A percentile compares a stretch with the other conserved stretches of the same genome.
These are phyloP conservation scores for Mus spretus DNA, from an alignment of 2,797 vertebrate species.

Conservation along the genomic window DNA sequence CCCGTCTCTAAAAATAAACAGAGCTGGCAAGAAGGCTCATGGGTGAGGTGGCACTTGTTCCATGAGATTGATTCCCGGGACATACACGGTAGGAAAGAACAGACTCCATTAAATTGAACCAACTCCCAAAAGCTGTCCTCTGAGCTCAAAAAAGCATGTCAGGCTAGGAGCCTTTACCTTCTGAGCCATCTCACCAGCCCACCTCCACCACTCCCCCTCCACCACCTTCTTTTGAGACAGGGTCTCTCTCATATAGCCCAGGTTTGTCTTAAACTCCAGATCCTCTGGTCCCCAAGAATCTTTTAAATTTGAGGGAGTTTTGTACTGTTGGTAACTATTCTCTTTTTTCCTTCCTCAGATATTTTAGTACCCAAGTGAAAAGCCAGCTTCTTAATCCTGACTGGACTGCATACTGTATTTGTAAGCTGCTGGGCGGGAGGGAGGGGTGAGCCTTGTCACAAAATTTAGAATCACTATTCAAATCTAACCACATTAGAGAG, in stretches of 20 bases:
- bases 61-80: background rate
- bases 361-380: conserved; percentile 55
- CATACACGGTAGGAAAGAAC: background rate
- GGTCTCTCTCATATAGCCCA: background rate
- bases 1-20: background rate
- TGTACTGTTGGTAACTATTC: conserved; percentile 18
- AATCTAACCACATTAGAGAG: conserved; percentile 6
- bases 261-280: background rate
- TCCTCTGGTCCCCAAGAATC: background rate
- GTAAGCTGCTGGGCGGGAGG: background rate
- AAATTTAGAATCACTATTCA: conserved; percentile 40
- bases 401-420: conserved; percentile 52
- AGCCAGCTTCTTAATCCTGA: conserved; percentile 26
- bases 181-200: background rate
- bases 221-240: background rate
- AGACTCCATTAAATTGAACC: background rate
- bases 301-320: background rate
- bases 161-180: background rate
- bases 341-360: conserved; percentile 35
- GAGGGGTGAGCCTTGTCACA: background rate
- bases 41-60: background rate
- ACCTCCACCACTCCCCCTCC: background rate
- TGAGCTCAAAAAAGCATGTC: background rate
- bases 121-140: background rate
- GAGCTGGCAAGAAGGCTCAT: background rate